Percentiles rank a stretch among this genome's conserved stretches.
Conservation (phyloP, 1,140 invertebrate species). For the Drosophila athabasca region DNA sequence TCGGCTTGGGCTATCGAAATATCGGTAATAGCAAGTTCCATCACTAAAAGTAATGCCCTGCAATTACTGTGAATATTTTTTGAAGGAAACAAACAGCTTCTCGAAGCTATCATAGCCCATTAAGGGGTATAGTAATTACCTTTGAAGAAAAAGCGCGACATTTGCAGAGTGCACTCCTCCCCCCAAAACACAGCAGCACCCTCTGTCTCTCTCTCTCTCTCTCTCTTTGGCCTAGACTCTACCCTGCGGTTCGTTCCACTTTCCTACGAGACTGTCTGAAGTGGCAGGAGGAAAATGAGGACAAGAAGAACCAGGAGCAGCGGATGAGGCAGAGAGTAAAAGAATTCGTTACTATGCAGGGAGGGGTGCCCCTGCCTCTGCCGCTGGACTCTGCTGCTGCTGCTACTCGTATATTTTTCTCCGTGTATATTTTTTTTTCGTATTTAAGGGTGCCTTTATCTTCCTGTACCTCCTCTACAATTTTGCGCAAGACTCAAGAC, state of each 20-base stretch:
- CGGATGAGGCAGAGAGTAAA: background rate
- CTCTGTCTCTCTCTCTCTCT: too few relatives aligned
- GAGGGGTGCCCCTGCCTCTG: constrained; percentile 47
- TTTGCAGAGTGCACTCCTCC: constrained; percentile 39
- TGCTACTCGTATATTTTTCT: constrained; percentile 26
- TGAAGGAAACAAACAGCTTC: too few relatives aligned
- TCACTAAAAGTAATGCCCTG: too few relatives aligned
- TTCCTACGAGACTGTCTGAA: constrained; percentile 59
- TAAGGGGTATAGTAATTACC: constrained; percentile 19
- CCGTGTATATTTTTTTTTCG: constrained; percentile 30
- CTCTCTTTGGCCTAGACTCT: background rate
- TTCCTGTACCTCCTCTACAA: constrained; percentile 13
- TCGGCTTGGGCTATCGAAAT: too few relatives aligned
- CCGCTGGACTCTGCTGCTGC: constrained; percentile 35
- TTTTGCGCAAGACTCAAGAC: constrained; percentile 58
- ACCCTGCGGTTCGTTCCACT: constrained; percentile 59
- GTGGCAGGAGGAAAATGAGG: constrained; percentile 32
- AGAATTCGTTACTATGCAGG: constrained; percentile 17
- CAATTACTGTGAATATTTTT: too few relatives aligned
- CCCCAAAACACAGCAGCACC: background rate
- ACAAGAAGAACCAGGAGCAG: background rate
- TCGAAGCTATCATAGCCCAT: background rate
- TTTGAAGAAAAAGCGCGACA: constrained; percentile 36
- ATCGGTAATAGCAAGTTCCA: too few relatives aligned
- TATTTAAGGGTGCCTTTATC: constrained; percentile 69